Conservation (phyloP, 2,888 invertebrate species). For the Cephalotes varians region DNA sequence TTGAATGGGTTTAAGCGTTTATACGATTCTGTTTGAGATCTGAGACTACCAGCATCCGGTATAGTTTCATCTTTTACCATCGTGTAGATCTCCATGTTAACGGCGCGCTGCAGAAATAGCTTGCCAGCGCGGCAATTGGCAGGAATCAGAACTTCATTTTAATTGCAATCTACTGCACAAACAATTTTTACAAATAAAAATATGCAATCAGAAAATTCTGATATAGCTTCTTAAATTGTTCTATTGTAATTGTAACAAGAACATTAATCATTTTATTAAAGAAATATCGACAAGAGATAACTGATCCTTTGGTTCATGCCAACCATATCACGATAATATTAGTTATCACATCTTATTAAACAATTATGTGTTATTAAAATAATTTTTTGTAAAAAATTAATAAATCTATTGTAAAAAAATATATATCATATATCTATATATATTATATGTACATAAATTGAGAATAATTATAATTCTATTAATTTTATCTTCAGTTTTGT, state of each 20-base stretch:
- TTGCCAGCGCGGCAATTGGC: background rate
- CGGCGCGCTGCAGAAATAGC: conserved; percentile 7
- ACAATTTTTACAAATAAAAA: background rate
- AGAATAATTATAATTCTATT: background rate
- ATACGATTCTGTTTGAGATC: conserved; percentile 1
- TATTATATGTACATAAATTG: too few relatives aligned
- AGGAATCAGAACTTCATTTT: background rate
- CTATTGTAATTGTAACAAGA: background rate
- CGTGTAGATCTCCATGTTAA: conserved; percentile 15
- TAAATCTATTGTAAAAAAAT: background rate
- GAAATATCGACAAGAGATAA: conserved; percentile 19
- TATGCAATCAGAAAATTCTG: background rate
- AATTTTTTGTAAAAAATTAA: background rate
- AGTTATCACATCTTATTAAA: background rate
- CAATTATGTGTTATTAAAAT: background rate
- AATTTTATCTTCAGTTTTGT: background rate
- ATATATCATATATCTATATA: background rate
- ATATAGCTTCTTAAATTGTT: background rate
- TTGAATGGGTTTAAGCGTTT: background rate
- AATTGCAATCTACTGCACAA: background rate
- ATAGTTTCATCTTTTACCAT: background rate
- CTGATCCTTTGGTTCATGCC: background rate
- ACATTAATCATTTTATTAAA: background rate
- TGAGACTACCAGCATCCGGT: conserved; percentile 18
- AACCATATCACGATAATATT: background rate